Evolutionary conservation across 2,797 vertebrate species (phyloP).

Genomic region (Dallia pectoralis): DNA sequence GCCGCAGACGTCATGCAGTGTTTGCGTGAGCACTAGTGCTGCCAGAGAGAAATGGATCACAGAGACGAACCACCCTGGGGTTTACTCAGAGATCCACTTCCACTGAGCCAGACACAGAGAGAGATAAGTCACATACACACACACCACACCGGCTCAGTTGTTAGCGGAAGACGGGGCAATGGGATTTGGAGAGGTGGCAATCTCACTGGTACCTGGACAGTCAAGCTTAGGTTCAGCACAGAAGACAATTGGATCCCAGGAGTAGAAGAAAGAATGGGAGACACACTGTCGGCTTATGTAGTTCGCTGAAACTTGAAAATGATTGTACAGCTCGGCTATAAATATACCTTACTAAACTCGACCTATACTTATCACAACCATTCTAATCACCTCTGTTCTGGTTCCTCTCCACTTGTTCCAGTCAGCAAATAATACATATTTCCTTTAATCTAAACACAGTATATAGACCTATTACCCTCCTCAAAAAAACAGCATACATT

Average conservation of each 20-base stretch:
- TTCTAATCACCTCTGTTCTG: not conserved
- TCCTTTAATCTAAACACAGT: not conserved
- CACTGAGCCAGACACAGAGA: not conserved
- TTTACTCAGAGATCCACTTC: not conserved
- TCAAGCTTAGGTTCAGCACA: constrained; percentile 1
- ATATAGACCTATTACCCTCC: too few relatives aligned
- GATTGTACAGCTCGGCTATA: not conserved
- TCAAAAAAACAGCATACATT: too few relatives aligned
- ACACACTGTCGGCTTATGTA: not conserved
- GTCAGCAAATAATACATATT: not conserved
- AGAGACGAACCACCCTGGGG: not conserved
- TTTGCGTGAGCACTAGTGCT: not conserved
- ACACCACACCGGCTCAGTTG: not conserved
- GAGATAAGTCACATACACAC: not conserved
- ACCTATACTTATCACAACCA: not conserved
- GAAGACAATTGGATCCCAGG: not conserved
- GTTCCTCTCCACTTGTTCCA: not conserved
- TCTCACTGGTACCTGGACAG: not conserved
- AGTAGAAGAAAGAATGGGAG: not conserved
- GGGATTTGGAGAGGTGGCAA: not conserved
- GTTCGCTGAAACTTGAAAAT: not conserved
- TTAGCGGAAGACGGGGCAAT: not conserved
- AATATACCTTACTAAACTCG: not conserved
- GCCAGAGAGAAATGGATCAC: too few relatives aligned
- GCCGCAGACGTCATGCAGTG: not conserved